Conservation (phyloP, 2,113 vertebrate genomes). For the Sebastes schlegelii region DNA sequence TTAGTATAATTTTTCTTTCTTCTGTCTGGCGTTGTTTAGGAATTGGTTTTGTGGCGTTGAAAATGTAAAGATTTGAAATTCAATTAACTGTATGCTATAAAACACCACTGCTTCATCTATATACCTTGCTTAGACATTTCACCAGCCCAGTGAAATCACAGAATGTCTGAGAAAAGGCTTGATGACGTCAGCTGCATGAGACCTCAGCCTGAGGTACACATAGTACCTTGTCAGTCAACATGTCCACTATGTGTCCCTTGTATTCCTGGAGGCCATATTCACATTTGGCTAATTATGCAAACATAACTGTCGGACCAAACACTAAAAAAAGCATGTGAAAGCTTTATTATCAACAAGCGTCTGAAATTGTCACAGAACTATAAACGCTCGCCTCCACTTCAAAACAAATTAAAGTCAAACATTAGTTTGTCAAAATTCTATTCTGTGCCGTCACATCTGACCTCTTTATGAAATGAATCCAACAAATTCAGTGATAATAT, state of each 20-base stretch:
- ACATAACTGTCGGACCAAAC: neutral
- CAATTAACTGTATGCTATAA: neutral
- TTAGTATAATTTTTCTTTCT: neutral
- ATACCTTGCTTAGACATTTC: neutral
- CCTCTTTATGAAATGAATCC: neutral
- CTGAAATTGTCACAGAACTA: neutral
- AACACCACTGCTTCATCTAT: neutral
- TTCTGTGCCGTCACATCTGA: neutral
- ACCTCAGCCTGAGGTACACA: neutral
- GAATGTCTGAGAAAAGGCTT: neutral
- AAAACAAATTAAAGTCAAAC: neutral
- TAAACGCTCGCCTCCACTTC: neutral
- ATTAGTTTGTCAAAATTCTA: neutral
- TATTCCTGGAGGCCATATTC: neutral
- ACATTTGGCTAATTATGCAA: neutral
- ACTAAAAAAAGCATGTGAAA: neutral
- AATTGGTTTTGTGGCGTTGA: neutral
- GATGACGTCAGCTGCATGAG: slow-evolving; percentile 3
- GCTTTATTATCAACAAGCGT: neutral
- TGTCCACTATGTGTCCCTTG: neutral
- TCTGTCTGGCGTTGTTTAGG: neutral
- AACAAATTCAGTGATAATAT: neutral
- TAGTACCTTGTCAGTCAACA: neutral
- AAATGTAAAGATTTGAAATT: neutral
- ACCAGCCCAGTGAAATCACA: slow-evolving; percentile 27